phyloP scores from a whole-genome alignment of 2,888 invertebrate species.

The Margaritifera margaritifera region DNA sequence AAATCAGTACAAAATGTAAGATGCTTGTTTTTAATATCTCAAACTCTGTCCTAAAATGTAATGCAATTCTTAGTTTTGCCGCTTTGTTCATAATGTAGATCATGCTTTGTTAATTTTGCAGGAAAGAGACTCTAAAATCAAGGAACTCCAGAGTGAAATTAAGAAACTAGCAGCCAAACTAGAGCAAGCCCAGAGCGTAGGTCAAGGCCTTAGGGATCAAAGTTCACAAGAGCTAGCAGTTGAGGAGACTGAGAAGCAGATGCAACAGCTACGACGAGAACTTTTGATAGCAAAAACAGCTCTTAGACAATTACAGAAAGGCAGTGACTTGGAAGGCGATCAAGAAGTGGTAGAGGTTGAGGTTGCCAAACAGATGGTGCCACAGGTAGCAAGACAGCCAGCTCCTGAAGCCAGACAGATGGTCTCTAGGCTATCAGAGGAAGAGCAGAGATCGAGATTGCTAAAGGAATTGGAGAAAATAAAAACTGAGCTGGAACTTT shows the following conservation, averaged over 20 bases:
- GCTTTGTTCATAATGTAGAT: too few species aligned
- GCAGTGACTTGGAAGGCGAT: conserved; percentile 17
- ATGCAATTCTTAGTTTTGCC: too few species aligned
- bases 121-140: too few species aligned
- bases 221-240: too few species aligned
- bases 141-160: too few species aligned
- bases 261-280: conserved; percentile 52
- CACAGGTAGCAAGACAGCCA: neutral
- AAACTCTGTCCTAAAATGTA: too few species aligned
- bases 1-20: too few species aligned
- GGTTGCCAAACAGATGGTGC: conserved; percentile 7
- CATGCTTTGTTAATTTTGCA: too few species aligned
- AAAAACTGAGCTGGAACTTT: conserved; percentile 43
- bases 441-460: conserved; percentile 28
- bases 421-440: conserved; percentile 11
- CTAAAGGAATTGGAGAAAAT: conserved; percentile 31
- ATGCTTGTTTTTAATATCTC: too few species aligned
- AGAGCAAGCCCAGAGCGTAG: too few species aligned
- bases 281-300: conserved; percentile 55
- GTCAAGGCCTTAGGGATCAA: too few species aligned
- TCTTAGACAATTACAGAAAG: conserved; percentile 44
- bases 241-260: conserved; percentile 49
- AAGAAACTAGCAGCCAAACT: too few species aligned
- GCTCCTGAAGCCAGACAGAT: neutral
- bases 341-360: conserved; percentile 12